phyloP scores from a whole-genome alignment of 1,140 invertebrate species.

The Lepidurus couesii region DNA sequence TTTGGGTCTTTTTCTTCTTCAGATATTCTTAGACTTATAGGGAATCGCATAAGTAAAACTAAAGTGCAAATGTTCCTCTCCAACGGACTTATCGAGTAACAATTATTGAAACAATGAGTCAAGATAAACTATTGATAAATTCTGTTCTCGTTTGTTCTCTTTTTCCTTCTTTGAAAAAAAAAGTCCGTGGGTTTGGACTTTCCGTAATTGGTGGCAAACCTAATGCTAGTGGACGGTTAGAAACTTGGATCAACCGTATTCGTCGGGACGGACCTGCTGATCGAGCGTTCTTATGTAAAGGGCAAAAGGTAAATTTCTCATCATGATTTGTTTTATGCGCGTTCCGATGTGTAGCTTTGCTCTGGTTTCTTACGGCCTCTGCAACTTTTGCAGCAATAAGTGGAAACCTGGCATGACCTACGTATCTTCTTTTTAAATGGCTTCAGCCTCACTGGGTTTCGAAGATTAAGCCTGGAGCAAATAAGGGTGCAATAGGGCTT shows the following conservation, averaged over 20 bases:
- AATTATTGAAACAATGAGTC: background rate
- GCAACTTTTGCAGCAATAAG: background rate
- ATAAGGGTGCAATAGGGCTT: slow-evolving; percentile 3
- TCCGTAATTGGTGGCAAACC: slow-evolving; percentile 84
- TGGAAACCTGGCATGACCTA: background rate
- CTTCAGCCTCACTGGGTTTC: background rate
- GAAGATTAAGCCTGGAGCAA: background rate
- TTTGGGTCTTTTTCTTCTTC: too few species aligned
- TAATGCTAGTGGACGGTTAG: slow-evolving; percentile 70
- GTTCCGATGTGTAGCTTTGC: too few species aligned
- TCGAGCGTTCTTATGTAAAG: slow-evolving; percentile 50
- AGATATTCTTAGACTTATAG: too few species aligned
- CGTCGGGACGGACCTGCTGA: slow-evolving; percentile 84
- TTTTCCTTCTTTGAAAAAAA: background rate
- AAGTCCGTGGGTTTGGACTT: slow-evolving; percentile 71
- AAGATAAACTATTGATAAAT: background rate
- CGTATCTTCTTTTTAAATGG: too few species aligned
- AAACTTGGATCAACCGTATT: slow-evolving; percentile 85
- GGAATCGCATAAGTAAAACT: too few species aligned
- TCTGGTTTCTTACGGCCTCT: too few species aligned
- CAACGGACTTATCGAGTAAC: background rate
- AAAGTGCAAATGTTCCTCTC: background rate
- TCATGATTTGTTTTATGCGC: background rate
- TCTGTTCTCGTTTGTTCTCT: background rate
- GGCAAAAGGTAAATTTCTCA: background rate